Percentiles rank a stretch among this genome's conserved stretches.
These are phyloP conservation scores for Ochropleura leucogaster DNA, from an alignment of 2,888 invertebrate species.

Conservation along the genomic window DNA sequence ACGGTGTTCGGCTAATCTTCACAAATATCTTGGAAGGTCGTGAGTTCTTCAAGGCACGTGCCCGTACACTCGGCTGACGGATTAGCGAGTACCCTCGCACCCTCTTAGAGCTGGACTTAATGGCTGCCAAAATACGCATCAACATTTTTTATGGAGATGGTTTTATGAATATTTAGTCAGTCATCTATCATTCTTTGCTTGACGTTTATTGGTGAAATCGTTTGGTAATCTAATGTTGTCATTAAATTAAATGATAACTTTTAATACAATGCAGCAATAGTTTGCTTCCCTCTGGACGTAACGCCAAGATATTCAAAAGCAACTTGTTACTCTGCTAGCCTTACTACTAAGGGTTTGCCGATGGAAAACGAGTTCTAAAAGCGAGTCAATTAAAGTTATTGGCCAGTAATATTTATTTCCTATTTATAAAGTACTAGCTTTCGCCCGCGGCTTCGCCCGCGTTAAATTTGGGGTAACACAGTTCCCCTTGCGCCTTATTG, in stretches of 20 bases:
- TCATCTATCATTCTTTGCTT: constrained; percentile 50
- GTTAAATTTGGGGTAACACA: too few relatives aligned
- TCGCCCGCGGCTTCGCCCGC: too few relatives aligned
- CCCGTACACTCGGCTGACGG: constrained; percentile 56
- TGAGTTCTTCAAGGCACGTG: constrained; percentile 60
- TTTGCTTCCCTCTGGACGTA: not conserved
- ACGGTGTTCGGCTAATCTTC: constrained; percentile 49
- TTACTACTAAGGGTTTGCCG: constrained; percentile 21
- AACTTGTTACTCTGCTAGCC: constrained; percentile 21
- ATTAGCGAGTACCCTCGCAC: constrained; percentile 61
- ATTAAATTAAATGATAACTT: constrained; percentile 25
- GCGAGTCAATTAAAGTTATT: constrained; percentile 18
- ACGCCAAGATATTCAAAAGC: constrained; percentile 13
- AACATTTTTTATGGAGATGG: constrained; percentile 61
- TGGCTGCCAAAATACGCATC: constrained; percentile 59
- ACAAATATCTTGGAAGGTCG: constrained; percentile 48
- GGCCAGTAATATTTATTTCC: constrained; percentile 30
- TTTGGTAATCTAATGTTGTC: constrained; percentile 30
- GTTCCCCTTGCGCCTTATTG: too few relatives aligned
- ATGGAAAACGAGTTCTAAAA: constrained; percentile 37
- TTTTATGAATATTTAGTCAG: constrained; percentile 53
- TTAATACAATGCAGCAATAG: not conserved
- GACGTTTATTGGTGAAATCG: constrained; percentile 30
- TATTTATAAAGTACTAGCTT: constrained; percentile 40
- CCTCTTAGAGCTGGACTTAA: constrained; percentile 46